Evolutionary conservation across 1,140 invertebrate species (phyloP).

Genomic region (Papilio polyxenes): DNA sequence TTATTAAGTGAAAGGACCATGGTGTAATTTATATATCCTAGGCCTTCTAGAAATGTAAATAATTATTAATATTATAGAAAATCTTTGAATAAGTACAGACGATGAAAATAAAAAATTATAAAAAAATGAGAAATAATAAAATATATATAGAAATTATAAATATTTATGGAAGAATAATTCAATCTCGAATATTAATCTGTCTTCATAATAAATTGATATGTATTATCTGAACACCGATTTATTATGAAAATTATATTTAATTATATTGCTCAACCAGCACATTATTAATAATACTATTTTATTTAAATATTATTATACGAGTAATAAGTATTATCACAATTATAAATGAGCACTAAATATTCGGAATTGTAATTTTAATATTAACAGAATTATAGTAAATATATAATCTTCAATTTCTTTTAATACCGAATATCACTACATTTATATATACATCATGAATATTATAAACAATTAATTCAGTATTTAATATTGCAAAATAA

Average conservation of each 20-base stretch:
- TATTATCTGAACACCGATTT: not conserved
- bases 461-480: not conserved
- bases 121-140: slow-evolving; percentile 38
- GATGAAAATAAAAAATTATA: slow-evolving; percentile 38
- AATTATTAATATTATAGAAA: slow-evolving; percentile 36
- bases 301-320: not conserved
- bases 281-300: not conserved
- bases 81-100: slow-evolving; percentile 45
- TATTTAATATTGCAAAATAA: not conserved
- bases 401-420: not conserved
- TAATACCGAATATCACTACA: not conserved
- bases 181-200: not conserved
- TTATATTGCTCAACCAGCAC: not conserved
- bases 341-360: not conserved
- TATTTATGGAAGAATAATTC: not conserved
- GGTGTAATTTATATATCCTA: slow-evolving; percentile 54
- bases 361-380: not conserved
- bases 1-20: slow-evolving; percentile 60
- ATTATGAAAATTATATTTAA: not conserved
- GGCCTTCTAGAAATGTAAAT: slow-evolving; percentile 57
- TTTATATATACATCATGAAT: not conserved
- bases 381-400: not conserved
- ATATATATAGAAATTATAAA: slow-evolving; percentile 9
- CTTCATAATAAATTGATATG: not conserved
- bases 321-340: not conserved